Evolutionary conservation across 2,888 invertebrate species (phyloP), one percentile per base, ranked within the genome.

Genomic region (Parapristionchus giblindavisi): DNA sequence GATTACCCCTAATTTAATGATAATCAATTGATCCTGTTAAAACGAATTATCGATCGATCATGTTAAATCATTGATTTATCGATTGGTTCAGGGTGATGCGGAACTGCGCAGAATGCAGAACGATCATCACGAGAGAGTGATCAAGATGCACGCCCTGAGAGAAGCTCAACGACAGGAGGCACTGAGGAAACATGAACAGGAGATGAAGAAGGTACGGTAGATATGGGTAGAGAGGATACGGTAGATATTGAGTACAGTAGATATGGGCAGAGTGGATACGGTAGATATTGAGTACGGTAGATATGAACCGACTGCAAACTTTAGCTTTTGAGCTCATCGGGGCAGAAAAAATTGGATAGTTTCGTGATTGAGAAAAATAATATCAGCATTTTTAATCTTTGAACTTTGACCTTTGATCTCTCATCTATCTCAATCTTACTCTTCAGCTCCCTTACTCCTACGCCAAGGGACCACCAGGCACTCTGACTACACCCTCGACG

Each of bases 61-160:
- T n/a, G n/a, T n/a, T 48, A 11, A 51, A 51, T 51, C 29, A 34
- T 66, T 51, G 6, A 11, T 52, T 36, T 32, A 36, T 38, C 32
- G 1, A n/a, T 68, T 52, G 1, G 3, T 68, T 2, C 68, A 68
- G 68, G 68, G 52, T 34, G 32, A 32, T 11, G 52, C 34, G 11
- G 52, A 36, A 34, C 68, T 51, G 36, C 51, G 52, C 8, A 40
- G 34, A 2, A 27, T 36, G 52, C 51, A 52, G 24, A 32, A 34
- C 51, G 68, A 68, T 24, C 68, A 68, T 29, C 36, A 68, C 1
- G 68, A 51, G 52, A n/a, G 52, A 3, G 68, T 36, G 52, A 32
- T n/a, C 24, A 38, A 51, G 36, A 24, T 34, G 11, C 61, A 38
- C 11, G 61, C 61, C 36, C 36, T 38, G 61, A 40, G 40, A 40